phyloP scores from a whole-genome alignment of 2,888 invertebrate species.

The Palloptera scutellata region DNA sequence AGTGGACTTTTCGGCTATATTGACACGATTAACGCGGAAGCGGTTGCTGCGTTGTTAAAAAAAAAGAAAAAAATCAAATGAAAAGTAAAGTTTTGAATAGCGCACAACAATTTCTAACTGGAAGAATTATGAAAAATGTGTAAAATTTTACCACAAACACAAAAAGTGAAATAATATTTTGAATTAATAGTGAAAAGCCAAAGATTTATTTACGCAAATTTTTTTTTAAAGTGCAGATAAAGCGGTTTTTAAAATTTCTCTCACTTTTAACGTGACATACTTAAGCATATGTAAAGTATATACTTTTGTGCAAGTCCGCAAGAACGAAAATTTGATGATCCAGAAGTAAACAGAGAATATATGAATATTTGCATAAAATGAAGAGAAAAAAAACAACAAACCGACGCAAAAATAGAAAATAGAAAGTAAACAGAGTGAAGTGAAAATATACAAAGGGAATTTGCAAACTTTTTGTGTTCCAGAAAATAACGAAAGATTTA shows the following conservation, averaged over 20 bases:
- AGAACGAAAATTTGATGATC: neutral
- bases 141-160: neutral
- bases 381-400: neutral
- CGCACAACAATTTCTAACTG: no score
- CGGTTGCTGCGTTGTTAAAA: constrained; percentile 28
- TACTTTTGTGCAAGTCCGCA: no score
- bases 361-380: neutral
- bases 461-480: neutral
- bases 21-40: constrained; percentile 60
- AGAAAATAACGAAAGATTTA: constrained; percentile 14
- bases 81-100: no score
- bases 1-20: constrained; percentile 61
- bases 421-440: neutral
- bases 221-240: no score
- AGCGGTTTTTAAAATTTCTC: no score
- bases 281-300: no score
- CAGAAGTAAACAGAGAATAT: neutral
- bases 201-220: no score
- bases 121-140: neutral
- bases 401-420: neutral
- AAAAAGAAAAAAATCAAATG: neutral
- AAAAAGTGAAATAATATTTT: neutral
- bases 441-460: neutral
- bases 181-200: no score
- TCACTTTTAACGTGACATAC: no score